Conservation (phyloP, 2,888 invertebrate species). For the Parascotia fuliginaria region DNA sequence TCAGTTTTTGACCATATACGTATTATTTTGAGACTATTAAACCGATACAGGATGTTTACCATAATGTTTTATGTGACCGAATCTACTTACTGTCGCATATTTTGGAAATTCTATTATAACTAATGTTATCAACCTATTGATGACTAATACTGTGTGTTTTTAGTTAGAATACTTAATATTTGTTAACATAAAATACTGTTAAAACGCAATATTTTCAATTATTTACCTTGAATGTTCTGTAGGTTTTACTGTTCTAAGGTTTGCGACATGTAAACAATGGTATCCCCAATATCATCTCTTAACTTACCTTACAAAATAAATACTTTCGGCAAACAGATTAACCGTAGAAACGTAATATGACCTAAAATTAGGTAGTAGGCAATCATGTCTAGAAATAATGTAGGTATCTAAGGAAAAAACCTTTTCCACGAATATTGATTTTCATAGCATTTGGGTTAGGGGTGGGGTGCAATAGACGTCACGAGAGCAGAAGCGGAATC, state of each 20-base stretch:
- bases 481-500: slow-evolving; percentile 25
- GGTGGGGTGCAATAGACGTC: slow-evolving; percentile 56
- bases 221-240: not conserved
- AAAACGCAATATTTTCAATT: not conserved
- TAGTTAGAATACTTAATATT: slow-evolving; percentile 15
- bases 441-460: slow-evolving; percentile 62
- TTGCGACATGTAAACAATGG: slow-evolving; percentile 13
- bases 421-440: slow-evolving; percentile 59
- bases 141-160: slow-evolving; percentile 58
- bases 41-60: not conserved
- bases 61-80: not conserved
- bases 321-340: not conserved
- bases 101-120: slow-evolving; percentile 12
- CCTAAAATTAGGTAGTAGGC: not conserved
- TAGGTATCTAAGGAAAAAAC: too few relatives aligned
- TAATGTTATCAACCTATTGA: slow-evolving; percentile 44
- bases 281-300: too few relatives aligned
- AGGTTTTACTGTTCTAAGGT: not conserved
- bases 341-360: too few relatives aligned
- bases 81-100: not conserved
- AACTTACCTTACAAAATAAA: too few relatives aligned
- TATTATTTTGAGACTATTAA: not conserved
- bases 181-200: not conserved
- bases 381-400: too few relatives aligned
- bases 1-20: slow-evolving; percentile 8